A percentile compares a stretch with the other conserved stretches of the same genome.
These are phyloP conservation scores for Agriotes lineatus DNA, from an alignment of 2,888 invertebrate species.

Conservation along the genomic window DNA sequence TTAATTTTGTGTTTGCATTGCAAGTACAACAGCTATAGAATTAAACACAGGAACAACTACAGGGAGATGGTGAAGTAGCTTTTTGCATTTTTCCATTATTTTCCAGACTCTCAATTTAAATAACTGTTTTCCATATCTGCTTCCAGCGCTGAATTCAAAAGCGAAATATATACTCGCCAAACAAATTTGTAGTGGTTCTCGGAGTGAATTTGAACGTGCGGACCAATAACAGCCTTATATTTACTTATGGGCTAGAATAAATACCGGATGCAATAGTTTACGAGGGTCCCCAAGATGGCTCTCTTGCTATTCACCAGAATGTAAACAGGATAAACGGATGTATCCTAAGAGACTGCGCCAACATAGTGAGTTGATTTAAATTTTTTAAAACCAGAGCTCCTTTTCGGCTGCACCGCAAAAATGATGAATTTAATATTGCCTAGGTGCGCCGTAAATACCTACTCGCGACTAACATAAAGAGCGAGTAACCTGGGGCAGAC, in stretches of 20 bases:
- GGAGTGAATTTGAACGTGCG: conserved; percentile 15
- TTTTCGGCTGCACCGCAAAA: background rate
- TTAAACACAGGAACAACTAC: too few relatives aligned
- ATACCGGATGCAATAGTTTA: conserved; percentile 26
- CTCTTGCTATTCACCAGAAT: conserved; percentile 20
- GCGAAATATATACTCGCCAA: background rate
- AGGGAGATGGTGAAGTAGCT: too few relatives aligned
- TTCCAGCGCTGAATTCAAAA: too few relatives aligned
- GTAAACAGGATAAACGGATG: conserved; percentile 17
- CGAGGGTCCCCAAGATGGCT: conserved; percentile 20
- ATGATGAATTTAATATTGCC: conserved; percentile 14
- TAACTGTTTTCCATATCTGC: too few relatives aligned
- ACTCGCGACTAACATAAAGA: conserved; percentile 2
- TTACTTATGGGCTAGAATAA: conserved; percentile 28
- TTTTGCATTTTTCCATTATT: too few relatives aligned
- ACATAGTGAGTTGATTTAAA: conserved; percentile 10
- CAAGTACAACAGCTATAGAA: too few relatives aligned
- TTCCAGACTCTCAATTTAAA: too few relatives aligned
- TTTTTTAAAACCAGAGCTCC: background rate
- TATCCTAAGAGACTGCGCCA: conserved; percentile 8
- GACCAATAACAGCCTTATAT: conserved; percentile 29
- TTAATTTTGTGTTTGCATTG: too few relatives aligned
- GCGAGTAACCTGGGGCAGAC: background rate
- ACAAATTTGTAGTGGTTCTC: conserved; percentile 19
- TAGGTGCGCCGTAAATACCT: background rate